These are phyloP conservation scores for Poeciliopsis gracilis DNA, from an alignment of 2,797 vertebrate species.

Conservation along the genomic window DNA sequence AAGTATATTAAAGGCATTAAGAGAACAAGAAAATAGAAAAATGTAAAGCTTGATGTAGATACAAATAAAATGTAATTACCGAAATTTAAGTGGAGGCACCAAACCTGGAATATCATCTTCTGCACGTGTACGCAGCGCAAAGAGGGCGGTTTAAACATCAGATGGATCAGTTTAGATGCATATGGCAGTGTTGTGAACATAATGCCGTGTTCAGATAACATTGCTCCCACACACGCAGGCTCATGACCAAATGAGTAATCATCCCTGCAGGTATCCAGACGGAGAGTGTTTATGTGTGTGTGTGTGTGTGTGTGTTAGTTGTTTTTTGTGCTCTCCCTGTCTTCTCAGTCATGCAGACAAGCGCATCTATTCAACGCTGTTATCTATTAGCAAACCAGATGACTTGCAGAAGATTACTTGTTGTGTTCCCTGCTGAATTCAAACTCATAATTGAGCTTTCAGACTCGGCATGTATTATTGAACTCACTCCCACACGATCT, in stretches of 20 bases:
- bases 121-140: neutral
- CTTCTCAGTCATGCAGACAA: constrained; percentile 57
- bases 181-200: constrained; percentile 40
- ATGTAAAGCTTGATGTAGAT: neutral
- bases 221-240: constrained; percentile 47
- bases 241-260: constrained; percentile 66
- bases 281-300: constrained; percentile 21
- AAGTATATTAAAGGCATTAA: neutral
- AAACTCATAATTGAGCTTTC: constrained; percentile 66
- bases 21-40: neutral
- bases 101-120: neutral
- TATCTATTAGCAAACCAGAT: constrained; percentile 53
- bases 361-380: constrained; percentile 49
- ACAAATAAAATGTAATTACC: neutral
- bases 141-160: constrained; percentile 6
- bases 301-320: neutral
- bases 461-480: constrained; percentile 53
- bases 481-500: constrained; percentile 19
- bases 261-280: constrained; percentile 62
- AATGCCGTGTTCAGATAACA: constrained; percentile 43
- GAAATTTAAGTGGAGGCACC: neutral
- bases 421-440: constrained; percentile 59
- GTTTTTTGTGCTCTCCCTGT: constrained; percentile 36
- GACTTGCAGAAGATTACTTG: constrained; percentile 59
- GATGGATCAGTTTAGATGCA: constrained; percentile 19